Percentiles rank a stretch among this genome's conserved stretches.
Evolutionary conservation across 37 sponge, comb jelly and placozoan genomes (phyloP).

Genomic region (Beroe forskalii): DNA sequence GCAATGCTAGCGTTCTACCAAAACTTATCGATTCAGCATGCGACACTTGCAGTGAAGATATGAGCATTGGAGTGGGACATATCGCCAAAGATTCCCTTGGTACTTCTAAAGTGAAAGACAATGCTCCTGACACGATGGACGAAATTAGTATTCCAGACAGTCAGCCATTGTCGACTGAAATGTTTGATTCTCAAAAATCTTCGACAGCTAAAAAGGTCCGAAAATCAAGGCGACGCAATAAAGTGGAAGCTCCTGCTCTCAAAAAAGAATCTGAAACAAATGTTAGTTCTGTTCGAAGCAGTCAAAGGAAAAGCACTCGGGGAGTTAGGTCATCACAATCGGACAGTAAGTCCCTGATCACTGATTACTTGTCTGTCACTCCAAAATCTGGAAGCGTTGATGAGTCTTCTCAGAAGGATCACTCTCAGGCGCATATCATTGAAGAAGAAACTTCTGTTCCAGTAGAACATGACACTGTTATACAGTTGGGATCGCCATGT

Average conservation of each 20-base stretch:
- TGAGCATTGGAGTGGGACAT: background rate
- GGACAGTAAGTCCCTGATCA: constrained; percentile 29
- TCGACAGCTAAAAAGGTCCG: background rate
- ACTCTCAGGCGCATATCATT: no score
- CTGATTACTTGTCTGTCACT: background rate
- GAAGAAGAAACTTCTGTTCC: no score
- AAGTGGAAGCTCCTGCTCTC: background rate
- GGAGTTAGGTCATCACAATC: background rate
- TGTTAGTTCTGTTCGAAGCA: background rate
- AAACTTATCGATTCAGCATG: background rate
- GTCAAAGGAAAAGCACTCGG: background rate
- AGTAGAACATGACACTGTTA: background rate
- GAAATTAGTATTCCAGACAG: constrained; percentile 7
- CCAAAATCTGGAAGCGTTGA: background rate
- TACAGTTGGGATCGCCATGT: no score
- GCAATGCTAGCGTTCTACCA: no score
- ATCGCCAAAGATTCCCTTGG: background rate
- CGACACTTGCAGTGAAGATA: background rate
- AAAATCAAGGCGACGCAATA: background rate
- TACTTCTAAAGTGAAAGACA: background rate
- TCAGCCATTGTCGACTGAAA: background rate
- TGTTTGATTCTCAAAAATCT: background rate
- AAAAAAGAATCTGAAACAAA: background rate
- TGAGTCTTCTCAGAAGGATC: no score
- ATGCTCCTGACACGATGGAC: background rate